Conservation (phyloP, 2,888 invertebrate species). For the Yponomeuta evonymella region DNA sequence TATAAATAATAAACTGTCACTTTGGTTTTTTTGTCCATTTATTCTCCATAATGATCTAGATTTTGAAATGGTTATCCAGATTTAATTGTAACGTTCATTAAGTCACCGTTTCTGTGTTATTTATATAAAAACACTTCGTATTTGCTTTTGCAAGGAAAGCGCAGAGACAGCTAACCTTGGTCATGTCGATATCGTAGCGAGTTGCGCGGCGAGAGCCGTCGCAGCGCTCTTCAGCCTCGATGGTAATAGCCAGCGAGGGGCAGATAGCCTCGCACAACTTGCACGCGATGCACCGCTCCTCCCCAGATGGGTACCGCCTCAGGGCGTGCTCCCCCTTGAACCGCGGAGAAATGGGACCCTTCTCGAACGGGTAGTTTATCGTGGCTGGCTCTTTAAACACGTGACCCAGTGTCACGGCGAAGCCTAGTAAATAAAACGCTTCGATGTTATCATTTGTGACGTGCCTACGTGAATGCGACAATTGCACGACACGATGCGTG, state of each 20-base stretch:
- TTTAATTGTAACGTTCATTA: too few relatives aligned
- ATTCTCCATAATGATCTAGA: too few relatives aligned
- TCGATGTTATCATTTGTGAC: too few relatives aligned
- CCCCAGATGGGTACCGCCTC: conserved; percentile 96
- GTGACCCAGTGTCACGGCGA: conserved; percentile 86
- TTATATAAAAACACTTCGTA: too few relatives aligned
- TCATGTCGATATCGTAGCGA: conserved; percentile 97
- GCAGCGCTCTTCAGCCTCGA: conserved; percentile 95
- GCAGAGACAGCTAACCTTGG: conserved; percentile 58
- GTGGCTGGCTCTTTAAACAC: conserved; percentile 91
- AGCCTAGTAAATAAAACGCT: conserved; percentile 65
- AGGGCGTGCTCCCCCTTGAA: conserved; percentile 99
- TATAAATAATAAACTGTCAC: too few relatives aligned
- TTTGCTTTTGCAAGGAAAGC: neutral
- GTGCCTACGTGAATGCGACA: too few relatives aligned
- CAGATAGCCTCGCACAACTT: conserved; percentile 99
- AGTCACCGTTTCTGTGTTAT: too few relatives aligned
- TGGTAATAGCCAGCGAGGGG: conserved; percentile 99
- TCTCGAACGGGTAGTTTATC: conserved; percentile 99
- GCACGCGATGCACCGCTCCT: conserved; percentile 99
- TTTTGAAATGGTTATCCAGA: too few relatives aligned
- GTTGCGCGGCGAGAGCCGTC: conserved; percentile 98
- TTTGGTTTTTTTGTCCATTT: too few relatives aligned
- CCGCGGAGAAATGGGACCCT: conserved; percentile 97
- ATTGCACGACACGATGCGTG: too few relatives aligned